Evolutionary conservation across 2,797 vertebrate species (phyloP).

Genomic region (Knipowitschia caucasica): DNA sequence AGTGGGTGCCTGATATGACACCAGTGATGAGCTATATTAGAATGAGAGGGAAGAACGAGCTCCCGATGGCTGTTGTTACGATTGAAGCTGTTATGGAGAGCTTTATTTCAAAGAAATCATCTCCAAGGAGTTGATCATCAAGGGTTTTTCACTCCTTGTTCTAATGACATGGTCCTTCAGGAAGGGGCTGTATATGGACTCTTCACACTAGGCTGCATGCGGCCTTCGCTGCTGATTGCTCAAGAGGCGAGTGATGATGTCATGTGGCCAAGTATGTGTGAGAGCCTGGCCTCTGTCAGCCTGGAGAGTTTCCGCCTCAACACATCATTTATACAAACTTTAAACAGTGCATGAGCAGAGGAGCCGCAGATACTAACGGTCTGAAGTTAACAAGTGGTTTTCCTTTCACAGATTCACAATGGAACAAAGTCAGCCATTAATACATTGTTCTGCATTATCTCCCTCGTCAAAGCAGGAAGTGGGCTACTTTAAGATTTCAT

Average conservation of each 20-base stretch:
- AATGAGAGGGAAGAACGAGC: constrained; percentile 23
- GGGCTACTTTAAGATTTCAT: no score
- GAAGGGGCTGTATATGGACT: constrained; percentile 21
- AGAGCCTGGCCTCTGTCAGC: constrained; percentile 32
- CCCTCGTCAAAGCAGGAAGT: constrained; percentile 34
- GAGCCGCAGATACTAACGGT: constrained; percentile 14
- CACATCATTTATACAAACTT: constrained; percentile 2
- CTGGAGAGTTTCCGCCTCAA: constrained; percentile 41
- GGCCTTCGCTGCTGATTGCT: constrained; percentile 69
- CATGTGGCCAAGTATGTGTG: constrained; percentile 53
- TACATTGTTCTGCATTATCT: constrained; percentile 17
- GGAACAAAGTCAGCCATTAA: constrained; percentile 25
- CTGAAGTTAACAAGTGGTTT: constrained; percentile 19
- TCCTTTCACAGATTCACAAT: constrained; percentile 14
- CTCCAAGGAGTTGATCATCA: constrained; percentile 47
- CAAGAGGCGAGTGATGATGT: constrained; percentile 63
- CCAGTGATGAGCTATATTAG: constrained; percentile 47
- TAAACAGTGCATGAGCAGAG: constrained; percentile 30
- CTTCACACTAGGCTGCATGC: constrained; percentile 66
- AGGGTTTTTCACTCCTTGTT: constrained; percentile 43
- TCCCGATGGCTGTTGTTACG: constrained; percentile 24
- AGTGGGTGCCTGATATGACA: constrained; percentile 13
- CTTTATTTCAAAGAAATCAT: constrained; percentile 50
- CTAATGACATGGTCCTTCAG: constrained; percentile 1
- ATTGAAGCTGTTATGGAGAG: constrained; percentile 21